Conservation (phyloP, 2,113 vertebrate species). For the Gavialis gangeticus region DNA sequence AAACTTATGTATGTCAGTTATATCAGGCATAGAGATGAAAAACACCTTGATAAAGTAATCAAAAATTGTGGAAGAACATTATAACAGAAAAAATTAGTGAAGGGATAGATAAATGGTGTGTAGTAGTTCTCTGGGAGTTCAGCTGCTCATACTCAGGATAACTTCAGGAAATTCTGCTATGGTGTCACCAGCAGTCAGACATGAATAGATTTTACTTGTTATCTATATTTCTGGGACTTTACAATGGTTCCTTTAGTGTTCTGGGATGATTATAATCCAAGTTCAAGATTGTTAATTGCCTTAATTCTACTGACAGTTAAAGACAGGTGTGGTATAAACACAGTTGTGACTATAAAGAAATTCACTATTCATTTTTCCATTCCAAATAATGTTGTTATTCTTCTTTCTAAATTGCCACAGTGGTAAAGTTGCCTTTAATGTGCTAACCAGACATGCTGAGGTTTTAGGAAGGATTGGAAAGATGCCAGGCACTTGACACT, state of each 20-base stretch:
- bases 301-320: background rate
- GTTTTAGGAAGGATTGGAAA: background rate
- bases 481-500: accelerated
- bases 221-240: background rate
- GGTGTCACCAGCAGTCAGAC: background rate
- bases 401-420: background rate
- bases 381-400: background rate
- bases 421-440: background rate
- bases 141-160: background rate
- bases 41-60: background rate
- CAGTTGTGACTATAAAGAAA: too few relatives aligned
- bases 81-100: background rate
- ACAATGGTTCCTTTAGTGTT: background rate
- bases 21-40: background rate
- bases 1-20: background rate
- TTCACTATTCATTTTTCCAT: background rate
- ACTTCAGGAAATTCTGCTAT: background rate
- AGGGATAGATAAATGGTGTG: background rate
- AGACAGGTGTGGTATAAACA: background rate
- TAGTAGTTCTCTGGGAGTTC: background rate
- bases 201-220: background rate
- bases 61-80: background rate
- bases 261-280: background rate
- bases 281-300: background rate
- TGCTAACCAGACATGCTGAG: background rate